Conservation (phyloP, 2,797 vertebrate species). For the Esox lucius region DNA sequence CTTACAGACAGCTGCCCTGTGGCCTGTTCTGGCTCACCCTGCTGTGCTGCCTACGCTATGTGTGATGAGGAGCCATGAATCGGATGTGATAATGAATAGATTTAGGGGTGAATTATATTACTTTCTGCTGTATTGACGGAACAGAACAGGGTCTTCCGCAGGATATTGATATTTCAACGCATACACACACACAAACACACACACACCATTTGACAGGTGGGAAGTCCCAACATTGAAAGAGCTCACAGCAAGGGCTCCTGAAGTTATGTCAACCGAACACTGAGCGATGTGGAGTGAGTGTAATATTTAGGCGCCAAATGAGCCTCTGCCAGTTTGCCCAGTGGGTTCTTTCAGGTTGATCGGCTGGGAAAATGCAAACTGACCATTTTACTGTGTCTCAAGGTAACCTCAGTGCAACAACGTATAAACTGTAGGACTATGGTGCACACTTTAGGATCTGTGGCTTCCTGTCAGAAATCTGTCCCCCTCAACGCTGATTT, state of each 20-base stretch:
- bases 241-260: neutral
- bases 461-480: neutral
- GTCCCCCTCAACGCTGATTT: neutral
- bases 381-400: neutral
- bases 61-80: neutral
- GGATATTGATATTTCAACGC: neutral
- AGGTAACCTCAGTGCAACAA: neutral
- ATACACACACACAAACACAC: neutral
- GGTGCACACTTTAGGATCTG: too few relatives aligned
- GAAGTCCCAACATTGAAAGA: neutral
- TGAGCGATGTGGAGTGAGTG: neutral
- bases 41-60: neutral
- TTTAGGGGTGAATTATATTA: neutral
- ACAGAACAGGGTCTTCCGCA: neutral
- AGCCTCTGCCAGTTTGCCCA: neutral
- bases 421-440: too few relatives aligned
- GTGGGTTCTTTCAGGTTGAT: neutral
- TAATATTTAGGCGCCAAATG: neutral
- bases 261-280: neutral
- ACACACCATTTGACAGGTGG: neutral
- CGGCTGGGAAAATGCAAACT: neutral
- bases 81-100: neutral
- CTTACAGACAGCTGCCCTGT: conserved; percentile 2
- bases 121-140: neutral
- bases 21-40: neutral